Conservation (phyloP, 2,888 invertebrate genomes). For the Phortica okadai region DNA sequence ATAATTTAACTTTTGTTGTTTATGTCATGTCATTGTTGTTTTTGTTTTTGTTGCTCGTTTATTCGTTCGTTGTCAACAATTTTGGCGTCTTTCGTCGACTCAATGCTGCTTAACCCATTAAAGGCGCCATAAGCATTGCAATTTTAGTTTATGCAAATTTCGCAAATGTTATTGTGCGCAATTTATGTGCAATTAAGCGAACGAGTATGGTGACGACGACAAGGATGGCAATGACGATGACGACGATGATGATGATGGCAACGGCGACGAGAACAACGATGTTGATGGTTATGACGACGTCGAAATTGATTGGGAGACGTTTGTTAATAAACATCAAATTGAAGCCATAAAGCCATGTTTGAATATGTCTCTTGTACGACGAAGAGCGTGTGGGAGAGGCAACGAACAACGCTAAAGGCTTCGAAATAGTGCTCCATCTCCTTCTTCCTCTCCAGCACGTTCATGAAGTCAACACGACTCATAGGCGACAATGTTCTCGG, state of each 20-base stretch:
- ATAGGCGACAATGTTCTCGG: too few species aligned
- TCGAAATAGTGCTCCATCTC: neutral
- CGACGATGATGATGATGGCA: neutral
- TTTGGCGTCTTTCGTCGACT: neutral
- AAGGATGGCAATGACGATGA: neutral
- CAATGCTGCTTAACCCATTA: slow-evolving; percentile 4
- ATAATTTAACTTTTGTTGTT: slow-evolving; percentile 15
- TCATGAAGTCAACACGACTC: too few species aligned
- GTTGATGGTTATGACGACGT: neutral
- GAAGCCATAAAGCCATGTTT: slow-evolving; percentile 12
- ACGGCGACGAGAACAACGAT: neutral
- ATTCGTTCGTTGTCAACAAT: neutral
- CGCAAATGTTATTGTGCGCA: slow-evolving; percentile 44
- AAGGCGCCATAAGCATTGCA: slow-evolving; percentile 29
- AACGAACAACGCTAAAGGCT: neutral
- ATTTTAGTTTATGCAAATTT: slow-evolving; percentile 39
- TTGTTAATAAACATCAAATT: neutral
- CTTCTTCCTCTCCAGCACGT: too few species aligned
- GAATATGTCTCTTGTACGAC: neutral
- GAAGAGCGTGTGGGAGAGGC: neutral
- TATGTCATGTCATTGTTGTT: neutral
- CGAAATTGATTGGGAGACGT: neutral
- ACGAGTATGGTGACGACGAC: neutral
- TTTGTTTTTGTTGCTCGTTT: neutral
- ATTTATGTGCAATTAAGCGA: slow-evolving; percentile 55